Base-by-base conservation (phyloP, 2,888 invertebrate species). In the Brachypalpus laphriformis region DNA sequence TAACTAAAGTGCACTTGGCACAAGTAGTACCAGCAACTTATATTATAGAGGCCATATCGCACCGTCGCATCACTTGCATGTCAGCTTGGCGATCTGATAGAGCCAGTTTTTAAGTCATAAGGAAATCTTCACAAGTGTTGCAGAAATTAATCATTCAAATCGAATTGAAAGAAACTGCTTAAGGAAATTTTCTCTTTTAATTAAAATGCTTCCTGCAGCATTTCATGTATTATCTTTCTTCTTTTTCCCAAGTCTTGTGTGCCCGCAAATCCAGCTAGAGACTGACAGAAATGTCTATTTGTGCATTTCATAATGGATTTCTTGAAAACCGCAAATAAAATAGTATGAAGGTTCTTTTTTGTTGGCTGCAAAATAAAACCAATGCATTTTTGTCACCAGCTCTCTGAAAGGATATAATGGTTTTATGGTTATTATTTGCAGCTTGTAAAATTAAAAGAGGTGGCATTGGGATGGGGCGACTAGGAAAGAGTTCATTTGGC, bases 271-370 rank as follows among this genome's bases (percentile, higher is more conserved):
- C 3, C 42, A 28, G 61, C 14, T 63, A 20, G 22, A 20, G 34
- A 65, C 37, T 66, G 37, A 66, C 40, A 66, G 14, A 65, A 65
- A 51, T 54, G 47, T 47, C 49, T 49, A 65, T 42, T 65, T 66
- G 37, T 66, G 51, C 66, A 66, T 54, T 65, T 47, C 20, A 49
- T 65, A 66, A 66, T 66, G 37, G 66, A 66, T 54, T 66, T 66
- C 66, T 66, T 66, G 51, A 7, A 66, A 66, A 54, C 25, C 37
- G 37, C 66, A 66, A 40, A 66, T 22, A 63, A 63, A 63, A 22
- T 45, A 65, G 20, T 22, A 65, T 34, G 65, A 65, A 49, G 65
- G 49, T 49, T 20, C 37, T 54, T 54, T 63, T 40, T 66, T 54
- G 51, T 54, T 66, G 6, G 40, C 51, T 54, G 37, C 51, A 66